These are phyloP conservation scores for Drosophila monieri DNA, from an alignment of 2,888 invertebrate genomes.

Conservation along the genomic window DNA sequence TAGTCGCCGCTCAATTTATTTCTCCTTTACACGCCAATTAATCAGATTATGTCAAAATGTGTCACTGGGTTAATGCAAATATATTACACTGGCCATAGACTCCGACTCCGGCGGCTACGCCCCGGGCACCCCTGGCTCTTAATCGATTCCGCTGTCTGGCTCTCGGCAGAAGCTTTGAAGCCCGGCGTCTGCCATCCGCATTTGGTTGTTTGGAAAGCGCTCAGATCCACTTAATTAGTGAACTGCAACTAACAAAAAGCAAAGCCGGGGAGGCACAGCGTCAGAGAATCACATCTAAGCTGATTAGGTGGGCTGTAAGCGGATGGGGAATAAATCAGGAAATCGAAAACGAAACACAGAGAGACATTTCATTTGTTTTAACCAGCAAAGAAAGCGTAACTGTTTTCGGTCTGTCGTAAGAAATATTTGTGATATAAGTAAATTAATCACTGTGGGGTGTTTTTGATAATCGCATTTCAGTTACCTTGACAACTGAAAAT, in stretches of 20 bases:
- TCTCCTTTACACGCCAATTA: slow-evolving; percentile 71
- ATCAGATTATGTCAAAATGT: slow-evolving; percentile 79
- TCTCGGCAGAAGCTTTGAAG: slow-evolving; percentile 30
- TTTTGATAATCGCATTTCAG: slow-evolving; percentile 1
- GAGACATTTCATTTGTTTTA: slow-evolving; percentile 2
- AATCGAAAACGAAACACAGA: slow-evolving; percentile 18
- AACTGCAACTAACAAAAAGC: slow-evolving; percentile 33
- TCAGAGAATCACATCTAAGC: slow-evolving; percentile 61
- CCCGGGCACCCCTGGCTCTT: background rate
- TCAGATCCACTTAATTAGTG: slow-evolving; percentile 67
- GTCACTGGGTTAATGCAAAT: slow-evolving; percentile 79
- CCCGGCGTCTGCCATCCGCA: slow-evolving; percentile 30
- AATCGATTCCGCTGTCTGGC: slow-evolving; percentile 10
- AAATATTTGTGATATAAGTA: background rate
- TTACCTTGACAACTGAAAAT: slow-evolving; percentile 32
- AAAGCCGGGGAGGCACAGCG: slow-evolving; percentile 20
- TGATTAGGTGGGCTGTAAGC: slow-evolving; percentile 31
- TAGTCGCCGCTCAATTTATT: slow-evolving; percentile 68
- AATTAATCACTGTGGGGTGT: background rate
- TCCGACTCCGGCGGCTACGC: background rate
- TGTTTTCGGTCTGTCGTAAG: background rate
- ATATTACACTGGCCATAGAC: slow-evolving; percentile 51
- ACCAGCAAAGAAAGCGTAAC: slow-evolving; percentile 1
- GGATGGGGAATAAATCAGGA: slow-evolving; percentile 24
- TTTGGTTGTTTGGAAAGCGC: slow-evolving; percentile 53